Percentiles rank a stretch among this genome's conserved stretches.
Evolutionary conservation across 2,113 vertebrate genomes (phyloP).

Genomic region (Sula dactylatra): DNA sequence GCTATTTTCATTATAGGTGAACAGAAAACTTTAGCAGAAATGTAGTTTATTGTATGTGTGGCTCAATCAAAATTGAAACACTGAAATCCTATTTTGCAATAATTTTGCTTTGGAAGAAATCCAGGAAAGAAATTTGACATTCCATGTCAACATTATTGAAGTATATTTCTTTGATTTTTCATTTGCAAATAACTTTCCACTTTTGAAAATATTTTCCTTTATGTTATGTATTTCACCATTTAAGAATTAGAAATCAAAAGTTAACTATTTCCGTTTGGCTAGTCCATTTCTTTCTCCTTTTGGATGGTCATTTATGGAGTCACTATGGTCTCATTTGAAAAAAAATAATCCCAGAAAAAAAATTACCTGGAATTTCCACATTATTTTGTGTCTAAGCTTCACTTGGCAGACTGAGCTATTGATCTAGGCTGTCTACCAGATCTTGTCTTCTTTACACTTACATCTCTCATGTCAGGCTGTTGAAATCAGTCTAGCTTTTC

Average conservation of each 20-base stretch:
- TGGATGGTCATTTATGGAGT: neutral
- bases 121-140: neutral
- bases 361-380: neutral
- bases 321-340: neutral
- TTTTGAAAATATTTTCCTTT: neutral
- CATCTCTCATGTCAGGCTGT: neutral
- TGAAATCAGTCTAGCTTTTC: neutral
- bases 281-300: neutral
- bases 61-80: neutral
- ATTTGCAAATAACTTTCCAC: neutral
- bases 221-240: neutral
- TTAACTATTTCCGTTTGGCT: neutral
- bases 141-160: neutral
- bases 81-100: neutral
- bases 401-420: neutral
- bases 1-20: neutral
- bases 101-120: conserved; percentile 1
- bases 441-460: neutral
- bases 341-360: neutral
- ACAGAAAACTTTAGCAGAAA: neutral
- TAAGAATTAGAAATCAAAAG: neutral
- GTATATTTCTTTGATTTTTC: neutral
- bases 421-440: neutral
- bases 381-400: neutral
- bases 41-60: neutral